These are phyloP conservation scores for Ctenicera cuprea DNA, from an alignment of 2,888 invertebrate species.

Conservation along the genomic window DNA sequence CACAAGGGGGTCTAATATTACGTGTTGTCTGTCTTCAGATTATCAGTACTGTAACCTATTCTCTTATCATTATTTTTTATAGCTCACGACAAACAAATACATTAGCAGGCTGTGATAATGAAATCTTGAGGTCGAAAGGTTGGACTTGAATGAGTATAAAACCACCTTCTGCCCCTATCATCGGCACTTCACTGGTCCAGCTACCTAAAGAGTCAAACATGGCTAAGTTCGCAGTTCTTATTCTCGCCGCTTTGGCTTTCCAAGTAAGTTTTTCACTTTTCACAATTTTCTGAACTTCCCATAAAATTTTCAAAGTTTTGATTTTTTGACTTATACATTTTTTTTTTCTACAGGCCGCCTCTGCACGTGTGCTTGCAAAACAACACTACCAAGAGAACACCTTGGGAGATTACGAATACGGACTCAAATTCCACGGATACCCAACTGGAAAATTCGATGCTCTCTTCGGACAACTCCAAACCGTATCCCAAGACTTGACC, in stretches of 20 bases:
- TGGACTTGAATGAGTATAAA: neutral
- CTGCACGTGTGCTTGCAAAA: neutral
- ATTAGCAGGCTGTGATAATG: neutral
- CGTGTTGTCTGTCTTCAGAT: too few species aligned
- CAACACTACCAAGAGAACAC: neutral
- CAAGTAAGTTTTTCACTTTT: conserved; percentile 57
- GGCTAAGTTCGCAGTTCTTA: conserved; percentile 57
- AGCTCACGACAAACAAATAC: neutral
- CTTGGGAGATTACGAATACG: neutral
- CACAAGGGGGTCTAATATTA: too few species aligned
- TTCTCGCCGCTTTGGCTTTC: conserved; percentile 57
- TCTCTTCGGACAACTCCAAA: conserved; percentile 9
- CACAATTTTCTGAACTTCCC: too few species aligned
- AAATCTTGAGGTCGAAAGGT: conserved; percentile 10
- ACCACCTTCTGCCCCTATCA: neutral
- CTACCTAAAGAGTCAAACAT: conserved; percentile 47
- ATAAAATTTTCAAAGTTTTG: neutral
- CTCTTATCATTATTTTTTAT: too few species aligned
- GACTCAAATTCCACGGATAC: conserved; percentile 55
- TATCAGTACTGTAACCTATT: too few species aligned
- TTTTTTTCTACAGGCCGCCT: conserved; percentile 17
- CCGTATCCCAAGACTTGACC: conserved; percentile 15
- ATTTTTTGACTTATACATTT: neutral
- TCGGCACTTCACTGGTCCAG: conserved; percentile 10
- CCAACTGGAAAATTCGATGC: conserved; percentile 25